Evolutionary conservation across 2,888 invertebrate genomes (phyloP), one percentile per base, ranked within the genome.

Genomic region (Andrena marginata): DNA sequence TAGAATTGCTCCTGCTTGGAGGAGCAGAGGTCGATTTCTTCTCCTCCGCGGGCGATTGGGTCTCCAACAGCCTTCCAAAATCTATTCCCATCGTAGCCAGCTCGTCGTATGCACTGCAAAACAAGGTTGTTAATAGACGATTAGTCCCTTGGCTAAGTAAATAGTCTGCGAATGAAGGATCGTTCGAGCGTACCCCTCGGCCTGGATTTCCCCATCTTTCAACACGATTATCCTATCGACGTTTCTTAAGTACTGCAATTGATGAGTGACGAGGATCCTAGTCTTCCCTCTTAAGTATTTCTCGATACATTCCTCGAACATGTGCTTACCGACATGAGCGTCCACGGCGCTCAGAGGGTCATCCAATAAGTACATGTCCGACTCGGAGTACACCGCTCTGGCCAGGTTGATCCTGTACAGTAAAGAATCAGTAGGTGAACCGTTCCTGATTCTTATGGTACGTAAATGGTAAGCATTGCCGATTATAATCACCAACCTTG

Each of bases 341-440:
- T 99, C 99, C n/a, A 99, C 98, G 0, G 98, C 98, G 81, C 98
- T 97, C 51, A 99, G 95, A 0, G 99, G 98, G 95, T 99, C 99
- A 93, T 99, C 99, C 72, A 99, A 94, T 20, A 99, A 94, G 92
- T 98, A 98, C 85, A 98, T 97, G 88, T 98, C 97, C 0, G 97
- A 97, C 84, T 98, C 96, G 67, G 97, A 96, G 94, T 98, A 98
- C 0, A 98, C 96, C 0, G 98, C 97, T 85, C 98, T 96, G 0
- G 98, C 98, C 63, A 99, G 95, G 77, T 97, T 98, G 72, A 99
- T 97, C 86, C 99, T 93, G 16, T 2, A 35, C 13, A 42, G 2
- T 13, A 42, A 51, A 0, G 13, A 67, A 73, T 70, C 4, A 8
- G 33, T 33, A 6, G 7, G 33, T 63, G 16, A 63, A 48, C 31